A percentile compares a stretch with the other conserved stretches of the same genome.
Evolutionary conservation across 2,113 vertebrate genomes (phyloP).

Genomic region (Sialia sialis): DNA sequence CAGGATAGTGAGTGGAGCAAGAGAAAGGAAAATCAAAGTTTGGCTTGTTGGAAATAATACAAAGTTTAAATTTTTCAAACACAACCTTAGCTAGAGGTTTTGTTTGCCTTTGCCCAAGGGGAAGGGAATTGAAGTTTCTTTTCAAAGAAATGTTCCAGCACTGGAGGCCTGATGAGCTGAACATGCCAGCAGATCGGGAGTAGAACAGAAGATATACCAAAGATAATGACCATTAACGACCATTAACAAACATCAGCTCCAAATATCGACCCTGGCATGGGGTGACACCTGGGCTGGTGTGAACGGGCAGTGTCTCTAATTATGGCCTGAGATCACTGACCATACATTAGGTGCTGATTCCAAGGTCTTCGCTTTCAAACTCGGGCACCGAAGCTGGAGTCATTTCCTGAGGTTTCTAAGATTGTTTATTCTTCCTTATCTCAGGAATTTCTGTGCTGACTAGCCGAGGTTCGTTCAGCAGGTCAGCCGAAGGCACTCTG

Average conservation of each 20-base stretch:
- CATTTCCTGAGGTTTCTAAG: too few species aligned
- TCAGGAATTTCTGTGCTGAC: too few species aligned
- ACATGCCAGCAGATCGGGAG: background rate
- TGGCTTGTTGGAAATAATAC: background rate
- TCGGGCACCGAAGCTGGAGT: too few species aligned
- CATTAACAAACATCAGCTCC: background rate
- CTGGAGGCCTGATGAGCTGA: background rate
- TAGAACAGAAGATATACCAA: background rate
- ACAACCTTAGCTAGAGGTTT: background rate
- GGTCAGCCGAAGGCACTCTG: too few species aligned
- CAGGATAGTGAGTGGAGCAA: background rate
- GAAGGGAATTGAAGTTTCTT: background rate
- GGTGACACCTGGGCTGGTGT: background rate
- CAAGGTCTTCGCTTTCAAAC: too few species aligned
- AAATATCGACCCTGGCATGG: background rate
- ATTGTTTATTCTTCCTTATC: too few species aligned
- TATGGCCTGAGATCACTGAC: too few species aligned
- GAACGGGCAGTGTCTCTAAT: too few species aligned
- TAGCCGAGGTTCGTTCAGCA: too few species aligned
- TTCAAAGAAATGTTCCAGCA: background rate
- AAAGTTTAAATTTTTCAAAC: background rate
- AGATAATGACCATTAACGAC: background rate
- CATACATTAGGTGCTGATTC: too few species aligned
- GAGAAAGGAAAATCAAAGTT: background rate
- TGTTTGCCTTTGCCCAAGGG: accelerated